Conservation (phyloP, 2,888 invertebrate species). For the Mylabris sibirica region DNA sequence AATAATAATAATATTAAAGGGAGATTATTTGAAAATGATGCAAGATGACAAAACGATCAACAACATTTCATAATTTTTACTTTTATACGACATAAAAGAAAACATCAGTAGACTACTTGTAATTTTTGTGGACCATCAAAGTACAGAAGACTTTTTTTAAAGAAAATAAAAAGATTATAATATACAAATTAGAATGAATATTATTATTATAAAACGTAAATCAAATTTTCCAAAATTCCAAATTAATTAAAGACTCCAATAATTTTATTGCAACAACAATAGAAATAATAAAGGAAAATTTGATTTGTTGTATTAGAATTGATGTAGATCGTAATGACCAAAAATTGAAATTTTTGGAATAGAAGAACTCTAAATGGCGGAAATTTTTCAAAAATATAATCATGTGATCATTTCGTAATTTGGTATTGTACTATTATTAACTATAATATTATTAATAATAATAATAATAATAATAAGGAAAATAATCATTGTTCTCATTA, state of each 20-base stretch:
- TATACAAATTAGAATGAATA: neutral
- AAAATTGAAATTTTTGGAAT: neutral
- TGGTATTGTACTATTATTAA: neutral
- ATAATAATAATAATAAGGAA: constrained; percentile 11
- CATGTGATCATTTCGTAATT: constrained; percentile 1
- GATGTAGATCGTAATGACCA: neutral
- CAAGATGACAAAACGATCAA: neutral
- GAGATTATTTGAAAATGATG: constrained; percentile 13
- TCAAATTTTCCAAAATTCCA: neutral
- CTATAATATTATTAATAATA: neutral
- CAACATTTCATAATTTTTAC: constrained; percentile 22
- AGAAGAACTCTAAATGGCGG: constrained; percentile 5
- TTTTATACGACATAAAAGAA: constrained; percentile 20
- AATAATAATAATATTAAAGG: neutral
- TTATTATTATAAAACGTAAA: neutral
- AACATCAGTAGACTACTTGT: constrained; percentile 47
- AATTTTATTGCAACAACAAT: neutral
- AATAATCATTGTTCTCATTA: constrained; percentile 31
- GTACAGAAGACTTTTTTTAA: constrained; percentile 34
- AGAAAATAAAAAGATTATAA: neutral
- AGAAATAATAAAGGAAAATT: neutral
- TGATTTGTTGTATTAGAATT: neutral
- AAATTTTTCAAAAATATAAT: neutral
- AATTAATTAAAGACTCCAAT: too few relatives aligned
- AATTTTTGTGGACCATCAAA: constrained; percentile 56